phyloP scores from a whole-genome alignment of 2,113 vertebrate species.

The Myrmecobius fasciatus region DNA sequence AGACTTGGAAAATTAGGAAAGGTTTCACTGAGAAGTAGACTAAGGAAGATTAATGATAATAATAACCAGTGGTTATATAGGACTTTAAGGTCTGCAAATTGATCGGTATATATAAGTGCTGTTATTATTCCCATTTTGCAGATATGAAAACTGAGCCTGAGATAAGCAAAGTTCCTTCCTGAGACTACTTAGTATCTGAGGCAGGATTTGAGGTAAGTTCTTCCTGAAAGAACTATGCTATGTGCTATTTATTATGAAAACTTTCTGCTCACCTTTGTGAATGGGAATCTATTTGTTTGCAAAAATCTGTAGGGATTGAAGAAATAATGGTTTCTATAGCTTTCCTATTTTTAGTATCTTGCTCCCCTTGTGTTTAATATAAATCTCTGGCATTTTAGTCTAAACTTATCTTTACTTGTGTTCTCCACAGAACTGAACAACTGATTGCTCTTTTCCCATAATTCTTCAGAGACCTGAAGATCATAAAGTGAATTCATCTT shows the following conservation, averaged over 20 bases:
- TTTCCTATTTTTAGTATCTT: neutral
- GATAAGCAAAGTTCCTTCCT: neutral
- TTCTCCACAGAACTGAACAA: neutral
- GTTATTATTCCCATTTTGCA: neutral
- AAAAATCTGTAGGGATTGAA: neutral
- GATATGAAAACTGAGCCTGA: neutral
- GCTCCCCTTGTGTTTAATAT: neutral
- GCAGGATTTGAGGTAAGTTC: neutral
- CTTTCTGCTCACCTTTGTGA: neutral
- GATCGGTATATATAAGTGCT: neutral
- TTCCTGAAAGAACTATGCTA: neutral
- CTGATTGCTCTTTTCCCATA: neutral
- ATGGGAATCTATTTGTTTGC: neutral
- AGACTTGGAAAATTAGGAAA: neutral
- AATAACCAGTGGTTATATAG: neutral
- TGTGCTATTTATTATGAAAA: neutral
- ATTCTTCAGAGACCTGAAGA: neutral
- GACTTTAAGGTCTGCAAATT: neutral
- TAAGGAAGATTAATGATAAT: neutral
- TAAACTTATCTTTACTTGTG: neutral
- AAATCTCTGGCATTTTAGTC: neutral
- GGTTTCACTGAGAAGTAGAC: neutral
- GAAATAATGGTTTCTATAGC: neutral
- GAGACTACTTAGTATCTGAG: neutral
- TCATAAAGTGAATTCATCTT: neutral